Evolutionary conservation across 2,113 vertebrate species (phyloP), one percentile per base, ranked within the genome.

Genomic region (Carlito syrichta): DNA sequence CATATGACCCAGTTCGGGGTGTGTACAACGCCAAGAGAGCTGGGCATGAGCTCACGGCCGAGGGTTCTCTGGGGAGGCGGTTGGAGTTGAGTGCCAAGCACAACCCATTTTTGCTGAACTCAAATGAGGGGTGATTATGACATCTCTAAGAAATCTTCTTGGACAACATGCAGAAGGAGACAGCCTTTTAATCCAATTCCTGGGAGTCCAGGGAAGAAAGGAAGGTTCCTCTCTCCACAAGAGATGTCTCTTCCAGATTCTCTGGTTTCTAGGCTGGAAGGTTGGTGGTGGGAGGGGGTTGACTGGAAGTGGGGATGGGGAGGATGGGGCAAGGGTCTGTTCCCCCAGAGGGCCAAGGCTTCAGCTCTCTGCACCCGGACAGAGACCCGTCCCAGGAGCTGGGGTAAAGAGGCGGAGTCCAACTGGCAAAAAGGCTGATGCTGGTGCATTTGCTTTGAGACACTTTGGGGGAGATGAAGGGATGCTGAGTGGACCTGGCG

Each of bases 101-200:
- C 88, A 96, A 98, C 83, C 89, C 77, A 96, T 97, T 98, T 98
- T 93, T 96, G 94, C 97, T 88, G 62, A 84, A 95, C 95, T 60
- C 94, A n/a, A 52, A 68, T 93, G 89, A 63, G 40, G 20, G 68
- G 13, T 16, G 86, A 79, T n/a, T 43, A 5, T 50, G 73, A 35
- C 63, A 69, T 45, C 17, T 52, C 58, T n/a, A 62, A 40, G 95
- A 74, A 50, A 27, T 16, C 11, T 48, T 74, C 23, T 87, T 3
- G 22, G 2, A 52, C 48, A 20, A 16, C 58, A 84, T 35, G 68
- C 9, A 1, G 66, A n/a, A 38, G 2, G 6, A 12, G 8, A 32
- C 0, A 4, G 35, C 19, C 19, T 79, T 52, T 54, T 23, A 17
- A 58, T 6, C 30, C 45, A 66, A 1, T 11, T 82, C 66, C 6